Conservation (phyloP, 2,113 vertebrate species). For the Piprites chloris region DNA sequence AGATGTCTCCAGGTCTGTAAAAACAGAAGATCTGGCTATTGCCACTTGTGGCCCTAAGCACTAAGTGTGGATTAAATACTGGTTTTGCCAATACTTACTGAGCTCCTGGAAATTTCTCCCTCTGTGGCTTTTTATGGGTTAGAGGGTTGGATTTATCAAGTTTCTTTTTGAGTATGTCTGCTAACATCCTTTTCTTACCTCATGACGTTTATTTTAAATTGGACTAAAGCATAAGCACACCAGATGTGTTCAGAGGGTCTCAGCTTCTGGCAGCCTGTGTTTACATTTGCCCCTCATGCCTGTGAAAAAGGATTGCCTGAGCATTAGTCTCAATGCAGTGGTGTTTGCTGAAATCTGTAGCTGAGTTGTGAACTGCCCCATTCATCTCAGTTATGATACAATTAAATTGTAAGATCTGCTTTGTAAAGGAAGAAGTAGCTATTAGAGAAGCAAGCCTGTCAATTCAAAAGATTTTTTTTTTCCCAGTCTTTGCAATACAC, state of each 20-base stretch:
- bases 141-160: background rate
- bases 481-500: background rate
- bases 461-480: background rate
- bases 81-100: background rate
- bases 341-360: background rate
- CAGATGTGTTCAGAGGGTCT: background rate
- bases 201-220: background rate
- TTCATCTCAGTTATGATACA: background rate
- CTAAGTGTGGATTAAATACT: background rate
- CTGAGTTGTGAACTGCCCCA: background rate
- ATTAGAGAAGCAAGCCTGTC: background rate
- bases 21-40: background rate
- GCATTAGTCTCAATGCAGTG: background rate
- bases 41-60: background rate
- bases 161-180: background rate
- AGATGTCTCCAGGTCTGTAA: background rate
- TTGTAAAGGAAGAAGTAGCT: background rate
- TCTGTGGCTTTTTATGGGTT: fast-evolving
- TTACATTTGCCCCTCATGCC: background rate
- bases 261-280: background rate
- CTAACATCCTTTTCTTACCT: background rate
- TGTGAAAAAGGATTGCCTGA: background rate
- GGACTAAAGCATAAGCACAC: background rate
- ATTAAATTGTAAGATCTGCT: background rate
- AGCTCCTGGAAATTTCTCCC: background rate